Conservation (phyloP, 2,113 vertebrate species). For the Austrofundulus limnaeus region DNA sequence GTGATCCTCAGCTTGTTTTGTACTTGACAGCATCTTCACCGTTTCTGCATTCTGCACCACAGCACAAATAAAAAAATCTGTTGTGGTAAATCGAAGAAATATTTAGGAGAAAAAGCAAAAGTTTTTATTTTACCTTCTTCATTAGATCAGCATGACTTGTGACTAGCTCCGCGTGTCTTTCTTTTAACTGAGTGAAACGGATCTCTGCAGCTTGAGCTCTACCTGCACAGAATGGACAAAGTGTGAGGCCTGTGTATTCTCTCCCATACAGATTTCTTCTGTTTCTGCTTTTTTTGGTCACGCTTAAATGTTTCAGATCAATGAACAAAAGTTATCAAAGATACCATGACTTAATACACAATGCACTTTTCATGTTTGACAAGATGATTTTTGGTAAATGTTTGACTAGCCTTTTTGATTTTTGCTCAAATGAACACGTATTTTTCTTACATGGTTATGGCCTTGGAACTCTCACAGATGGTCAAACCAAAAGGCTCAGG, state of each 20-base stretch:
- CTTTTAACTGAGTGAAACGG: conserved; percentile 91
- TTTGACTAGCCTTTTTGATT: too few relatives aligned
- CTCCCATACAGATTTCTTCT: too few relatives aligned
- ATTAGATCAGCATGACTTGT: conserved; percentile 90
- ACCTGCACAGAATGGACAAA: conserved; percentile 65
- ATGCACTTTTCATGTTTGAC: too few relatives aligned
- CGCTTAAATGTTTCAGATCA: too few relatives aligned
- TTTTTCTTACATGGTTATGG: too few relatives aligned
- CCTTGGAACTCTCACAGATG: too few relatives aligned
- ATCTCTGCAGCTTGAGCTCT: conserved; percentile 90
- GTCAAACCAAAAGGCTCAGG: too few relatives aligned
- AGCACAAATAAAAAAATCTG: not conserved
- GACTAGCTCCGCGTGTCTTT: conserved; percentile 92
- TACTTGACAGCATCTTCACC: conserved; percentile 80
- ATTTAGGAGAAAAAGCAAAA: not conserved
- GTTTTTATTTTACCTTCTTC: conserved; percentile 82
- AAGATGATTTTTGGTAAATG: too few relatives aligned
- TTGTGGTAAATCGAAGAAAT: not conserved
- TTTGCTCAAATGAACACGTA: too few relatives aligned
- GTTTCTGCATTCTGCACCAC: conserved; percentile 86
- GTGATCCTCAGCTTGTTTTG: conserved; percentile 83
- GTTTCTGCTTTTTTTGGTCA: too few relatives aligned
- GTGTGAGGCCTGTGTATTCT: not conserved
- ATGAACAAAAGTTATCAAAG: too few relatives aligned
- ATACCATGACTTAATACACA: too few relatives aligned